phyloP scores from a whole-genome alignment of 2,113 vertebrate species.

The Plestiodon gilberti region DNA sequence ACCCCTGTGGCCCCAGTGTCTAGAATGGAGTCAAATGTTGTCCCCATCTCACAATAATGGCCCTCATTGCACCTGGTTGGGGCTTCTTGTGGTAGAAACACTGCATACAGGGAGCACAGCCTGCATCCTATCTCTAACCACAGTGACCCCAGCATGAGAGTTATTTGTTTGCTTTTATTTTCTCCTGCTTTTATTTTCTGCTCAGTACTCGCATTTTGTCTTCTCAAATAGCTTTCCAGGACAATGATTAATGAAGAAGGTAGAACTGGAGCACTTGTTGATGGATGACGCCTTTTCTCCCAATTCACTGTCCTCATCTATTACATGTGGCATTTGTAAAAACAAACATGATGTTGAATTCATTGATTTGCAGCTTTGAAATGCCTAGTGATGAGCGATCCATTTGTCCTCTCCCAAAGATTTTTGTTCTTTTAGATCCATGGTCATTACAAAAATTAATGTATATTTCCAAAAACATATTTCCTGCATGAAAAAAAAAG shows the following conservation, averaged over 20 bases:
- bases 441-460: slow-evolving; percentile 47
- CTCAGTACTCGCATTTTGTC: slow-evolving; percentile 25
- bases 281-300: slow-evolving; percentile 66
- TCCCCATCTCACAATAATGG: background rate
- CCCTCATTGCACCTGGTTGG: background rate
- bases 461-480: slow-evolving; percentile 52
- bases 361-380: slow-evolving; percentile 57
- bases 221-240: slow-evolving; percentile 44
- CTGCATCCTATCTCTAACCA: background rate
- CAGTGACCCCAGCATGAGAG: background rate
- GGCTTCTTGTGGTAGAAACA: background rate
- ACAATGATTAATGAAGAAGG: slow-evolving; percentile 56
- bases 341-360: slow-evolving; percentile 65
- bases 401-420: slow-evolving; percentile 56
- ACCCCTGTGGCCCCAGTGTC: background rate
- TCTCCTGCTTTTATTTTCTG: background rate
- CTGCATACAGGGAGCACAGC: background rate
- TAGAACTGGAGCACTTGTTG: slow-evolving; percentile 45
- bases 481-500: slow-evolving; percentile 14
- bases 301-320: slow-evolving; percentile 58
- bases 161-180: slow-evolving; percentile 33
- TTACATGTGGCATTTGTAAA: slow-evolving; percentile 67
- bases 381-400: slow-evolving; percentile 38
- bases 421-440: slow-evolving; percentile 41
- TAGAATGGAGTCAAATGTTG: background rate